These are phyloP conservation scores for Tangara arthus DNA, from an alignment of 2,797 vertebrate genomes.

Conservation along the genomic window DNA sequence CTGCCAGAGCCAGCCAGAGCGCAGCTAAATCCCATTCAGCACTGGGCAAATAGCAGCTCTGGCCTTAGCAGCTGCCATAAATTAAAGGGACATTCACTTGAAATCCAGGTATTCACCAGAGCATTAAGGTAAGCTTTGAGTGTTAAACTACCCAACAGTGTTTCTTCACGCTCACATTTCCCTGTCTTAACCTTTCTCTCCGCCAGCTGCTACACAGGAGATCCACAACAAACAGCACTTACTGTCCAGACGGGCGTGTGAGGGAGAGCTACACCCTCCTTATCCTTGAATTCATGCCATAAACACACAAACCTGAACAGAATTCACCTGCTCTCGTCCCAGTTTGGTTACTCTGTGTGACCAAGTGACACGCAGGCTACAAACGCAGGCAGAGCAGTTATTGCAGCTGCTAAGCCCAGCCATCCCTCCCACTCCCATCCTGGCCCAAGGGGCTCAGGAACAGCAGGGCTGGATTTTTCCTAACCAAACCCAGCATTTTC, in stretches of 20 bases:
- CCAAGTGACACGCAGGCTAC: not conserved
- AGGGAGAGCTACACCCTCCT: not conserved
- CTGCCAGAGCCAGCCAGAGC: not conserved
- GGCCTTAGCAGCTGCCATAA: not conserved
- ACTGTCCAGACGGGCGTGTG: accelerated
- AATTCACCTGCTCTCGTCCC: not conserved
- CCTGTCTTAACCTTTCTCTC: not conserved
- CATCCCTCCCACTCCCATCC: not conserved
- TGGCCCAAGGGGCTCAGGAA: accelerated
- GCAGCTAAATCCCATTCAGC: not conserved
- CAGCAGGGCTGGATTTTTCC: not conserved
- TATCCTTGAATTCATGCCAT: not conserved
- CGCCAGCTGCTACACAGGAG: not conserved
- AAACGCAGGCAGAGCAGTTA: not conserved
- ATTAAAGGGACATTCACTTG: constrained; percentile 10
- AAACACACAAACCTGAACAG: not conserved
- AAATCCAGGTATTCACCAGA: not conserved
- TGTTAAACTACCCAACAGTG: not conserved
- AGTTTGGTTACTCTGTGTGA: not conserved
- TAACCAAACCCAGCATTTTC: not conserved
- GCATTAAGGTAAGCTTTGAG: not conserved
- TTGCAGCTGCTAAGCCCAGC: not conserved
- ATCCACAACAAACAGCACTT: not conserved
- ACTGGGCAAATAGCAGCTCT: not conserved
- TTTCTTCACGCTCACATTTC: not conserved